Percentiles rank a stretch among this genome's conserved stretches.
phyloP scores from a whole-genome alignment of 1,140 invertebrate species.

The Ephestia elutella region DNA sequence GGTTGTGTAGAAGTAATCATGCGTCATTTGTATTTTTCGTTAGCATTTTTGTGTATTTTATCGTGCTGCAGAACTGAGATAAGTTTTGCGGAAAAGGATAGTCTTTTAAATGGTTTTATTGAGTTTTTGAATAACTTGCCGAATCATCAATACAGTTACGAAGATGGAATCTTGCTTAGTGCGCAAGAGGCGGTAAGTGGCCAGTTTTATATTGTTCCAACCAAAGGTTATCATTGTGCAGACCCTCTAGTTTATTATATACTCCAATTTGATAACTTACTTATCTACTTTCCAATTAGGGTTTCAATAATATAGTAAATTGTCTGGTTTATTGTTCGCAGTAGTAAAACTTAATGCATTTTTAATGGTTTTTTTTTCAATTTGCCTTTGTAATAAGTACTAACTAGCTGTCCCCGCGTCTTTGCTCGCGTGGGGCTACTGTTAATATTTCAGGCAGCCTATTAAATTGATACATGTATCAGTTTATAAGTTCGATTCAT shows the following conservation, averaged over 20 bases:
- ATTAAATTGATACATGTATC: too few species aligned
- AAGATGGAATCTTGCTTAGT: slow-evolving; percentile 43
- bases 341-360: too few species aligned
- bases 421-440: too few species aligned
- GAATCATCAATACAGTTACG: slow-evolving; percentile 37
- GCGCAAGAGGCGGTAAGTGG: slow-evolving; percentile 43
- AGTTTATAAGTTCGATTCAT: too few species aligned
- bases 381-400: too few species aligned
- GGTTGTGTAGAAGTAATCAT: slow-evolving; percentile 32
- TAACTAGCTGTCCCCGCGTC: too few species aligned
- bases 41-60: slow-evolving; percentile 22
- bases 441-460: too few species aligned
- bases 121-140: slow-evolving; percentile 52
- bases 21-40: slow-evolving; percentile 28
- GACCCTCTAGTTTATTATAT: background rate
- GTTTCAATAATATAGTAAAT: background rate
- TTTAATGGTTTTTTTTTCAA: background rate
- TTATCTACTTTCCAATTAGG: background rate
- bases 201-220: slow-evolving; percentile 1
- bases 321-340: background rate
- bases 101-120: slow-evolving; percentile 49
- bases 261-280: background rate
- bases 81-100: slow-evolving; percentile 36
- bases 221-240: background rate
- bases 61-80: slow-evolving; percentile 34